phyloP scores from a whole-genome alignment of 2,888 invertebrate genomes.

The Meganola albula region DNA sequence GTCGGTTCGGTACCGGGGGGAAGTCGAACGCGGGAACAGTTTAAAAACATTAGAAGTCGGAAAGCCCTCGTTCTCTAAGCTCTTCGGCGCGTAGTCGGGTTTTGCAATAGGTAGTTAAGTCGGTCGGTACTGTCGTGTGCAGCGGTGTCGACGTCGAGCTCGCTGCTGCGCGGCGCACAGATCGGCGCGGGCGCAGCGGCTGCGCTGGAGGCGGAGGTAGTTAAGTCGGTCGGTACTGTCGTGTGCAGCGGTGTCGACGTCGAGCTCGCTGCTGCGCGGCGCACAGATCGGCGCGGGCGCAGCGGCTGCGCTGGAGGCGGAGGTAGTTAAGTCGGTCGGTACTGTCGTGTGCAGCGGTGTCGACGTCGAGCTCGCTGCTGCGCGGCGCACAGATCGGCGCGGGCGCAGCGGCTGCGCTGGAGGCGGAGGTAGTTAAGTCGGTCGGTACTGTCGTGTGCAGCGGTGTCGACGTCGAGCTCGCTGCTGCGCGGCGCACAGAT shows the following conservation, averaged over 20 bases:
- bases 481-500: conserved; percentile 63
- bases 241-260: neutral
- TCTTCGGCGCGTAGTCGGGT: too few relatives aligned
- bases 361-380: conserved; percentile 11
- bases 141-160: neutral
- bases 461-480: neutral
- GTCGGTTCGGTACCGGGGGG: too few relatives aligned
- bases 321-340: too few relatives aligned
- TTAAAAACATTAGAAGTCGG: too few relatives aligned
- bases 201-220: conserved; percentile 44
- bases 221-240: neutral
- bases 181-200: conserved; percentile 79
- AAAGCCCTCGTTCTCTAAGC: too few relatives aligned
- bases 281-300: conserved; percentile 80
- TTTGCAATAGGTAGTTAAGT: too few relatives aligned
- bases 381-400: conserved; percentile 81
- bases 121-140: neutral
- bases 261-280: conserved; percentile 16
- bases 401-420: neutral
- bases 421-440: conserved; percentile 61
- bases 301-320: conserved; percentile 32
- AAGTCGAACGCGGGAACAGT: too few relatives aligned
- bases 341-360: neutral
- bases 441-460: neutral
- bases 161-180: conserved; percentile 40